These are phyloP conservation scores for Phrynosoma platyrhinos DNA, from an alignment of 2,113 vertebrate species.

Conservation along the genomic window DNA sequence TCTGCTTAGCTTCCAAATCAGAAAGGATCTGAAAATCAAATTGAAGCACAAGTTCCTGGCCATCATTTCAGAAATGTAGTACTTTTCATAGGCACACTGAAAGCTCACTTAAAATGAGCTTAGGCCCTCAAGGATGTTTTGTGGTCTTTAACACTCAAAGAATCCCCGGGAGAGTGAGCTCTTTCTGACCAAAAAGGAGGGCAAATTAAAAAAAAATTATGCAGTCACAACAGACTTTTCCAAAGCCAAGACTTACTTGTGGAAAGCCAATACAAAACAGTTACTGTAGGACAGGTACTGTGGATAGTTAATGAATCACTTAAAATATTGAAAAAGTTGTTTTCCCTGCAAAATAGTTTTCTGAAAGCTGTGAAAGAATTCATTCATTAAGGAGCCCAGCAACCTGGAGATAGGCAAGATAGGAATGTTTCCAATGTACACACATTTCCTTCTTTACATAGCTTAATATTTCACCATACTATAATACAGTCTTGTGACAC, in stretches of 20 bases:
- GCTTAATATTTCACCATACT: conserved; percentile 4
- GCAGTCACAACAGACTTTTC: background rate
- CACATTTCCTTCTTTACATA: conserved; percentile 35
- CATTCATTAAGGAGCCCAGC: conserved; percentile 34
- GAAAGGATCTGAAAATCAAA: background rate
- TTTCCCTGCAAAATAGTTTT: conserved; percentile 46
- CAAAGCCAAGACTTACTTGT: background rate
- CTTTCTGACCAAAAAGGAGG: no score
- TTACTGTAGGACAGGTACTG: conserved; percentile 31
- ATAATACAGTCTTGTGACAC: background rate
- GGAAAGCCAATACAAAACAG: conserved; percentile 45
- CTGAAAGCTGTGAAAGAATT: conserved; percentile 41
- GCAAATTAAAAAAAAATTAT: no score
- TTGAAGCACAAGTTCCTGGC: background rate
- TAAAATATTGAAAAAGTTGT: conserved; percentile 21
- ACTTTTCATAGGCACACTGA: background rate
- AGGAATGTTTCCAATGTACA: background rate
- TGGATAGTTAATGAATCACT: conserved; percentile 22
- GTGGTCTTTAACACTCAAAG: no score
- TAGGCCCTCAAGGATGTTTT: background rate
- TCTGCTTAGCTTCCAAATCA: no score
- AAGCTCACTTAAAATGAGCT: background rate
- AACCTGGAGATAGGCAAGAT: conserved; percentile 1
- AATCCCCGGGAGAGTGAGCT: no score
- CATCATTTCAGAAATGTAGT: background rate